Evolutionary conservation across 2,888 invertebrate genomes (phyloP).

Genomic region (Cyclophora punctaria): DNA sequence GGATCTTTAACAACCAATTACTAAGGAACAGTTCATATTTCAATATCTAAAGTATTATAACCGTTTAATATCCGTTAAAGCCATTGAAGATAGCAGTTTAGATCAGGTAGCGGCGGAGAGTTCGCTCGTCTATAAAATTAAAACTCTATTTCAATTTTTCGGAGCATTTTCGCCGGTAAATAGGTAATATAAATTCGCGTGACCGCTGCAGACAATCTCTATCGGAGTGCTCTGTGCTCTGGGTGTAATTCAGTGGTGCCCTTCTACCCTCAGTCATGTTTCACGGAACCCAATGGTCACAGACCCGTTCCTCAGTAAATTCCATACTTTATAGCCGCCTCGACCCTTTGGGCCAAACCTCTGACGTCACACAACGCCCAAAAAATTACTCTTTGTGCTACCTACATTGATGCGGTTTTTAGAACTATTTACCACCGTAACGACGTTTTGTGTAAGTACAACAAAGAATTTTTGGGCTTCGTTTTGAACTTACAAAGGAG

Average conservation of each 20-base stretch:
- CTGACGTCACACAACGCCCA: conserved; percentile 28
- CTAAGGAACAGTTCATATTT: background rate
- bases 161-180: conserved; percentile 25
- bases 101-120: conserved; percentile 7
- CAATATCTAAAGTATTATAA: conserved; percentile 12
- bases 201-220: conserved; percentile 33
- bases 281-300: conserved; percentile 42
- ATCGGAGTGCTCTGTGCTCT: conserved; percentile 18
- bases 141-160: conserved; percentile 25
- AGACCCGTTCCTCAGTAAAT: conserved; percentile 37
- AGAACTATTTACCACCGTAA: conserved; percentile 4
- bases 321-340: conserved; percentile 33
- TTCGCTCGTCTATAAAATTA: conserved; percentile 20
- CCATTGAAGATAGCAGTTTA: conserved; percentile 18
- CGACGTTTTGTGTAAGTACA: too few relatives aligned
- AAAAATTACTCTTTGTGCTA: conserved; percentile 17
- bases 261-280: conserved; percentile 38
- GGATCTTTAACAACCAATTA: conserved; percentile 12
- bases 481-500: too few relatives aligned
- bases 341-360: conserved; percentile 35
- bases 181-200: conserved; percentile 34
- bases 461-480: too few relatives aligned
- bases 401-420: background rate
- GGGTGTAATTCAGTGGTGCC: conserved; percentile 47
- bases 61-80: conserved; percentile 18